These are phyloP conservation scores for Amblyraja radiata DNA, from an alignment of 2,797 vertebrate genomes.

Conservation along the genomic window DNA sequence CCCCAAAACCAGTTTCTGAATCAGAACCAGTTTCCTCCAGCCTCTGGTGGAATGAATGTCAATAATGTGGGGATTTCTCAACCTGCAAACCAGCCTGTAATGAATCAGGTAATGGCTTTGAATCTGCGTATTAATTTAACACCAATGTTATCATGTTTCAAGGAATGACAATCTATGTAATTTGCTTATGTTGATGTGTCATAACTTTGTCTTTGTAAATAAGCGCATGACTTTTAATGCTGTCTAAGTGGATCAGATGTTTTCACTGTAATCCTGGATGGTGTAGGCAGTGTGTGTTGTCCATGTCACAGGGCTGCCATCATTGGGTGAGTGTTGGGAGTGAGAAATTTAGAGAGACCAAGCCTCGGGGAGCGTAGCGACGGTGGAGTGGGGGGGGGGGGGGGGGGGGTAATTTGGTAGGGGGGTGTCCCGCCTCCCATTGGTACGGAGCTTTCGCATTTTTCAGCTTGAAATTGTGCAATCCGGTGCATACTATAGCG, in stretches of 20 bases:
- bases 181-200: neutral
- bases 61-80: constrained; percentile 73
- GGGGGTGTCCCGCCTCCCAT: no score
- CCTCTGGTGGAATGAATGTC: constrained; percentile 72
- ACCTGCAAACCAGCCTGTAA: constrained; percentile 69
- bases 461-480: no score
- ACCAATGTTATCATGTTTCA: neutral
- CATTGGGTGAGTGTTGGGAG: no score
- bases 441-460: no score
- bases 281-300: no score
- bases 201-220: neutral
- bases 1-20: constrained; percentile 80
- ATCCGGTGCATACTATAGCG: no score
- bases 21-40: constrained; percentile 77
- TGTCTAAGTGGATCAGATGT: neutral
- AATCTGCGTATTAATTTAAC: neutral
- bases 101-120: constrained; percentile 70
- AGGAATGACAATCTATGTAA: no score
- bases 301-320: no score
- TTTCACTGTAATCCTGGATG: neutral
- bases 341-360: no score
- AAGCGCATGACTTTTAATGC: neutral
- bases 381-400: no score
- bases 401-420: no score
- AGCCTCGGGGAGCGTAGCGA: no score